Conservation (phyloP, 2,888 invertebrate genomes). For the Nysson spinosus region DNA sequence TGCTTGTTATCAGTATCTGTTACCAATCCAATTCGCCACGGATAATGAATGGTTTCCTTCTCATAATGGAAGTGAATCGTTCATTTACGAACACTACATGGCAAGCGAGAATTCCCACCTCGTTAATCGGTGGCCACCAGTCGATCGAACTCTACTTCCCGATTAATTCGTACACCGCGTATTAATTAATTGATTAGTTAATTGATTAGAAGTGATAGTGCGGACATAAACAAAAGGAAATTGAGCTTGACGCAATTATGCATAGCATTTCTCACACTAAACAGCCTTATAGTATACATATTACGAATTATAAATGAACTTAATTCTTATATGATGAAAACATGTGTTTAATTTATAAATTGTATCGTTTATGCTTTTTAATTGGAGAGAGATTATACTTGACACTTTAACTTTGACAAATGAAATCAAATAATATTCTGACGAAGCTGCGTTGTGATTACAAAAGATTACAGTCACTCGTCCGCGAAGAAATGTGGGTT, state of each 20-base stretch:
- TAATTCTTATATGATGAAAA: no score
- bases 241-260: no score
- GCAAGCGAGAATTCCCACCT: conserved; percentile 1
- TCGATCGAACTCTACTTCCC: not conserved
- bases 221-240: no score
- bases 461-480: conserved; percentile 6
- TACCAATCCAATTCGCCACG: not conserved
- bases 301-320: no score
- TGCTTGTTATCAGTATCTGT: conserved; percentile 3
- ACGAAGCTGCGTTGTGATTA: conserved; percentile 15
- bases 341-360: no score
- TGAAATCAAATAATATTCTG: not conserved
- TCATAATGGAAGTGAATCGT: conserved; percentile 2
- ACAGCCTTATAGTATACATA: no score
- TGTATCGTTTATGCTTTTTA: no score
- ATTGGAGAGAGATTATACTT: not conserved
- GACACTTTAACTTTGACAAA: no score
- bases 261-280: no score
- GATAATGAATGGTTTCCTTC: conserved; percentile 1
- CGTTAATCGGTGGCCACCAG: conserved; percentile 3
- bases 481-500: conserved; percentile 16
- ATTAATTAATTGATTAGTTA: conserved; percentile 20
- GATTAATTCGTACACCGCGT: conserved; percentile 20
- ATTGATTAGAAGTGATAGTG: no score
- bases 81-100: conserved; percentile 11